Percentiles rank a stretch among this genome's conserved stretches.
These are phyloP conservation scores for Drosophila melanica DNA, from an alignment of 1,140 invertebrate species.

Conservation along the genomic window DNA sequence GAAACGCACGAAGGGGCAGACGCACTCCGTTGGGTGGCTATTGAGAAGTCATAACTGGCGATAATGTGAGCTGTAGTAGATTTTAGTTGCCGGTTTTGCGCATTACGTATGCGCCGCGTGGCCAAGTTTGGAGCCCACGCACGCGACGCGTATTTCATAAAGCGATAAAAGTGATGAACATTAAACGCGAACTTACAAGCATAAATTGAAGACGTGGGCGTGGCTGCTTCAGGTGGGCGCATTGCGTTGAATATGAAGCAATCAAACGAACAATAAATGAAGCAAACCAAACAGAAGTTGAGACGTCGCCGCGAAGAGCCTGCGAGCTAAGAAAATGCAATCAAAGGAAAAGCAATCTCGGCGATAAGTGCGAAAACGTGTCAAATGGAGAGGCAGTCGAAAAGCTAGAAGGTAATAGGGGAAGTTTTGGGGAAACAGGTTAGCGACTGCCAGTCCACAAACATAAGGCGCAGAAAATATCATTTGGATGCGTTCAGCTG, in stretches of 20 bases:
- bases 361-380: constrained; percentile 81
- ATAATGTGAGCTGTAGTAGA: constrained; percentile 38
- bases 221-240: constrained; percentile 13
- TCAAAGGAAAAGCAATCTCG: constrained; percentile 79
- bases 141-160: constrained; percentile 74
- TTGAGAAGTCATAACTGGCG: constrained; percentile 63
- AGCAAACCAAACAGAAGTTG: constrained; percentile 27
- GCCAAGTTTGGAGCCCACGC: constrained; percentile 55
- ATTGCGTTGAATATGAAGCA: constrained; percentile 67
- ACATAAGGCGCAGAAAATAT: constrained; percentile 26
- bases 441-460: constrained; percentile 42
- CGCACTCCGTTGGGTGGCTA: constrained; percentile 26
- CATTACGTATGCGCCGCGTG: constrained; percentile 66
- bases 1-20: constrained; percentile 53
- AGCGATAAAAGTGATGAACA: constrained; percentile 68
- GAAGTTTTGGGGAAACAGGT: too few relatives aligned
- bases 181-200: constrained; percentile 64
- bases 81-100: constrained; percentile 1
- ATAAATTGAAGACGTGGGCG: constrained; percentile 52
- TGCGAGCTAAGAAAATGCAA: constrained; percentile 61
- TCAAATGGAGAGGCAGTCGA: constrained; percentile 49
- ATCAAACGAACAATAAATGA: constrained; percentile 70
- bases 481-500: constrained; percentile 59
- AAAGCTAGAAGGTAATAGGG: neutral
- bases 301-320: constrained; percentile 43